phyloP scores from a whole-genome alignment of 2,113 vertebrate genomes.

The sheep (Ovis aries) region DNA sequence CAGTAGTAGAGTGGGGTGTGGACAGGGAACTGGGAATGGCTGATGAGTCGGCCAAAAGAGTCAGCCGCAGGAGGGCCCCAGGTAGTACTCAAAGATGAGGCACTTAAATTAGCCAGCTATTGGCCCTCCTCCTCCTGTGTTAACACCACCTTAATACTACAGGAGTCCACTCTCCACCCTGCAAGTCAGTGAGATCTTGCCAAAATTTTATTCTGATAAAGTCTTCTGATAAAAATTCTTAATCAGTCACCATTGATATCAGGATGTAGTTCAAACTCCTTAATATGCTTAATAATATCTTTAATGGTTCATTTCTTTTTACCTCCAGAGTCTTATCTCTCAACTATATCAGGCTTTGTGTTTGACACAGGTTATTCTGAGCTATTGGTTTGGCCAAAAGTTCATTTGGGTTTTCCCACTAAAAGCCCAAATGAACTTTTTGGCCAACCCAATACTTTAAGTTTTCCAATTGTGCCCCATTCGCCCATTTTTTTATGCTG shows the following conservation, averaged over 20 bases:
- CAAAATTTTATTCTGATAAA: constrained; percentile 4
- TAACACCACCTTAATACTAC: background rate
- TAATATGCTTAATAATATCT: background rate
- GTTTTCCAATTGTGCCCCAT: background rate
- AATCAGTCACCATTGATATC: background rate
- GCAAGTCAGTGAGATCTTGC: background rate
- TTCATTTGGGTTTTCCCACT: background rate
- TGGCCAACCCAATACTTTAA: background rate
- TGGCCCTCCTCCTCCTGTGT: background rate
- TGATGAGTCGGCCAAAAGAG: background rate
- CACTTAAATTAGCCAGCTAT: background rate
- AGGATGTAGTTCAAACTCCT: background rate
- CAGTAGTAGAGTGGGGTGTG: background rate
- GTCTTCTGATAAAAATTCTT: background rate
- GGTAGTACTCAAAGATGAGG: background rate
- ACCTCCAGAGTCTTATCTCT: background rate
- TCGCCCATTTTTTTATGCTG: background rate
- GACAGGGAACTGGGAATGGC: background rate
- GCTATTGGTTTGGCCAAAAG: background rate
- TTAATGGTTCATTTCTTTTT: background rate
- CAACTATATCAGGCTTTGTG: background rate
- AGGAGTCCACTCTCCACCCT: background rate
- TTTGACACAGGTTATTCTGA: background rate
- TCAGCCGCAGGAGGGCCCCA: background rate
- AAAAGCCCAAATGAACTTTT: background rate